Evolutionary conservation across 1,140 invertebrate genomes (phyloP).

Genomic region (Elysia chlorotica): DNA sequence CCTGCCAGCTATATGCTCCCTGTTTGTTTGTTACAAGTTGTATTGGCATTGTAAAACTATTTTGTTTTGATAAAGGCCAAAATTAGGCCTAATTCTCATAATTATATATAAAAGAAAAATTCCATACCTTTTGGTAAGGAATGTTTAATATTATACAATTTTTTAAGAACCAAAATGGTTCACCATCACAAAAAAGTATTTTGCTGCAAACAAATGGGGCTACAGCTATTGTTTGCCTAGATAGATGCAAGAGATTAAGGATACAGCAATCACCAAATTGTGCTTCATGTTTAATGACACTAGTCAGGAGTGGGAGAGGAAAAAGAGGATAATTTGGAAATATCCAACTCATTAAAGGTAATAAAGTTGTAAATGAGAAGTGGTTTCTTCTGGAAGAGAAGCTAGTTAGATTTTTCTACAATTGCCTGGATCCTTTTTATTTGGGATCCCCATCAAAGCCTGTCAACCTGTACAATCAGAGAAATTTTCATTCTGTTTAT

Average conservation of each 20-base stretch:
- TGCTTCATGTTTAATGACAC: not conserved
- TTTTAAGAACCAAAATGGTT: not conserved
- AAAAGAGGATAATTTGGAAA: not conserved
- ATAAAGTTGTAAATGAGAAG: not conserved
- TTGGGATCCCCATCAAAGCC: too few species aligned
- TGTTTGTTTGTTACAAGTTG: too few species aligned
- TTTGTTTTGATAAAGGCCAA: too few species aligned
- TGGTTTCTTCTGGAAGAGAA: not conserved
- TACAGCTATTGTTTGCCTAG: not conserved
- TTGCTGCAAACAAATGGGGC: not conserved
- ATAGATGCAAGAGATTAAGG: not conserved
- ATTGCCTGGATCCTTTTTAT: too few species aligned
- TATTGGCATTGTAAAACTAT: too few species aligned
- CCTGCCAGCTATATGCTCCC: too few species aligned
- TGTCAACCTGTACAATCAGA: too few species aligned
- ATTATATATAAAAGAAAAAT: not conserved
- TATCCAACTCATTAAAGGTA: not conserved
- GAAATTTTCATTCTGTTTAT: too few species aligned
- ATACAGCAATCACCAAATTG: not conserved
- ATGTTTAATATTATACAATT: not conserved
- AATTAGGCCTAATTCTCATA: not conserved
- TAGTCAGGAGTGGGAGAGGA: not conserved
- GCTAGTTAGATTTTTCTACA: too few species aligned
- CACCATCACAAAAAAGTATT: not conserved
- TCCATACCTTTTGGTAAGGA: not conserved